These are phyloP conservation scores for Luscinia luscinia DNA, from an alignment of 2,797 vertebrate genomes.

Conservation along the genomic window DNA sequence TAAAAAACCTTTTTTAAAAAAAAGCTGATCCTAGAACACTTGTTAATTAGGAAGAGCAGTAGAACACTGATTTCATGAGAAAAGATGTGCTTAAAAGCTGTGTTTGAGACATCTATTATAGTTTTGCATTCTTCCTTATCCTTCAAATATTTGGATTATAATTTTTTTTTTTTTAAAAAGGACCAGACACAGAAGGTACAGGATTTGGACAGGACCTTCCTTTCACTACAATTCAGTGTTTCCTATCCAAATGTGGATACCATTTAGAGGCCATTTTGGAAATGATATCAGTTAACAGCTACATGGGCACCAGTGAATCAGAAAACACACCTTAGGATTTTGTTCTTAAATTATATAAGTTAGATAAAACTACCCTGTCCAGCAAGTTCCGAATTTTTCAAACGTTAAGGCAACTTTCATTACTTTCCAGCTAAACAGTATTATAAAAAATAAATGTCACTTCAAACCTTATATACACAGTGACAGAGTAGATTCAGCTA, in stretches of 20 bases:
- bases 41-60: conserved; percentile 45
- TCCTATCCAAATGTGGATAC: conserved; percentile 60
- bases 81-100: conserved; percentile 48
- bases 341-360: conserved; percentile 68
- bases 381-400: conserved; percentile 83
- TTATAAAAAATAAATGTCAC: conserved; percentile 90
- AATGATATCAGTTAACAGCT: conserved; percentile 62
- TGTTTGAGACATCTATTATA: conserved; percentile 24
- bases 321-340: conserved; percentile 66
- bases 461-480: conserved; percentile 88
- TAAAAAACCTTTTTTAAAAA: background rate
- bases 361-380: conserved; percentile 80
- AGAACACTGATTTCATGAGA: conserved; percentile 41
- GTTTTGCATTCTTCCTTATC: conserved; percentile 40
- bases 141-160: conserved; percentile 56
- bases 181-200: conserved; percentile 30
- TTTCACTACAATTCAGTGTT: conserved; percentile 51
- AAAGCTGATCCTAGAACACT: conserved; percentile 41
- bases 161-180: background rate
- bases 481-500: conserved; percentile 81
- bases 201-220: conserved; percentile 67
- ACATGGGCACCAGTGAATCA: conserved; percentile 71
- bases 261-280: conserved; percentile 67
- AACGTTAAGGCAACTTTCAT: conserved; percentile 88
- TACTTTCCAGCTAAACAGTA: conserved; percentile 81